phyloP scores from a whole-genome alignment of 2,113 vertebrate species.

The Urocolius indicus region DNA sequence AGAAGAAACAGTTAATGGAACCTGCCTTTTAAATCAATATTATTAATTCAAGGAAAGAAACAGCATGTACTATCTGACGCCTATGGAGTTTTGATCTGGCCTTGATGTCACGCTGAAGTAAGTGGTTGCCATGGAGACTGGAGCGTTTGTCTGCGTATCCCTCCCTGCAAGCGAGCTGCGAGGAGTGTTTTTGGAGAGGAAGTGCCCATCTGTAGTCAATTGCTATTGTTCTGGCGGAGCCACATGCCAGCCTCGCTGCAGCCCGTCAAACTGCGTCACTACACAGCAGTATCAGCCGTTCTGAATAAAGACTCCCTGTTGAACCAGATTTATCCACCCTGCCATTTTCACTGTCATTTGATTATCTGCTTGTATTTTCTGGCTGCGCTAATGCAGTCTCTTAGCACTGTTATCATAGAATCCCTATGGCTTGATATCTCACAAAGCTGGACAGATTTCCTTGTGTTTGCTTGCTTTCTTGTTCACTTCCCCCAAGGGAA shows the following conservation, averaged over 20 bases:
- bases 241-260: conserved; percentile 5
- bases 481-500: neutral
- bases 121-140: conserved; percentile 80
- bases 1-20: conserved; percentile 57
- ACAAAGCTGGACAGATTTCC: neutral
- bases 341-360: conserved; percentile 62
- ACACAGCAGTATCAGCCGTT: conserved; percentile 21
- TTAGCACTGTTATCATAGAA: conserved; percentile 17
- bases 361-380: conserved; percentile 60
- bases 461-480: neutral
- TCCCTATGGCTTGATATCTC: conserved; percentile 5
- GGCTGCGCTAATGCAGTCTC: conserved; percentile 41
- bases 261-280: conserved; percentile 21
- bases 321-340: conserved; percentile 49
- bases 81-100: conserved; percentile 63
- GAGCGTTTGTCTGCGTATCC: conserved; percentile 73
- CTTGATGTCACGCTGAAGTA: conserved; percentile 66
- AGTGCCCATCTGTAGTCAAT: conserved; percentile 71
- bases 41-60: conserved; percentile 66
- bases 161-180: conserved; percentile 29
- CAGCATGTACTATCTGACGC: conserved; percentile 62
- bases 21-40: conserved; percentile 67
- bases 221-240: conserved; percentile 26
- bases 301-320: conserved; percentile 50
- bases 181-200: conserved; percentile 76